phyloP scores from a whole-genome alignment of 2,113 vertebrate genomes.

The Taxidea taxus region DNA sequence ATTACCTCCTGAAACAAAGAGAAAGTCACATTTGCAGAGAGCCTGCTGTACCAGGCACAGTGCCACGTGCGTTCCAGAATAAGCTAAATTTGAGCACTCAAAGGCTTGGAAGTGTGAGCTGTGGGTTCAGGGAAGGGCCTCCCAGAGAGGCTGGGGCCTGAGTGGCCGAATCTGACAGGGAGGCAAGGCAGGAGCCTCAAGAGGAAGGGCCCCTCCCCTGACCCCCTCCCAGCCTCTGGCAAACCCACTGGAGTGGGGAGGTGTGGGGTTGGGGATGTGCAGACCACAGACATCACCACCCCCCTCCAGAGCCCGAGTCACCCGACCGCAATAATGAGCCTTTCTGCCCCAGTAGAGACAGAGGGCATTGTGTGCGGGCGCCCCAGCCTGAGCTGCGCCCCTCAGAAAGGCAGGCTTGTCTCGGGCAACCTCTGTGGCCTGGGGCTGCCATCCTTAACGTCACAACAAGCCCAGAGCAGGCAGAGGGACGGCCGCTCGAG shows the following conservation, averaged over 20 bases:
- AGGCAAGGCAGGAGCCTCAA: not conserved
- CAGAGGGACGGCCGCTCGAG: not conserved
- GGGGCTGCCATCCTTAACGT: not conserved
- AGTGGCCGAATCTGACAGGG: not conserved
- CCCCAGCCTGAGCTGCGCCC: not conserved
- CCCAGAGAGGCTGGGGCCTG: fast-evolving
- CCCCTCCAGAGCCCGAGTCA: constrained; percentile 39
- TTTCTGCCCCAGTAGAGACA: constrained; percentile 67
- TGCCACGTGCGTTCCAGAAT: not conserved
- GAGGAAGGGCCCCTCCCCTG: not conserved
- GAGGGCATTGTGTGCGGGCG: constrained; percentile 59
- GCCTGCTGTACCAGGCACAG: not conserved
- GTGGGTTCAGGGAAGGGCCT: too few species aligned
- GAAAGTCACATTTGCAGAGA: not conserved
- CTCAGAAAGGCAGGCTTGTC: constrained; percentile 70
- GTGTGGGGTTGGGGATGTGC: not conserved
- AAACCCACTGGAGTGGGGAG: not conserved
- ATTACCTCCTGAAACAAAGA: not conserved
- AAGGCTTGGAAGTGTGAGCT: not conserved
- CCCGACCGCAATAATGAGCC: constrained; percentile 66
- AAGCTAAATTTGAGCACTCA: not conserved
- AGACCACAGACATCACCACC: constrained; percentile 28
- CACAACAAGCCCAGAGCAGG: constrained; percentile 30
- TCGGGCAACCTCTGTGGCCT: not conserved
- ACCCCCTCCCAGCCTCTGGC: not conserved